Base-by-base conservation (phyloP, 2,113 vertebrate species). In the Macrotis lagotis region DNA sequence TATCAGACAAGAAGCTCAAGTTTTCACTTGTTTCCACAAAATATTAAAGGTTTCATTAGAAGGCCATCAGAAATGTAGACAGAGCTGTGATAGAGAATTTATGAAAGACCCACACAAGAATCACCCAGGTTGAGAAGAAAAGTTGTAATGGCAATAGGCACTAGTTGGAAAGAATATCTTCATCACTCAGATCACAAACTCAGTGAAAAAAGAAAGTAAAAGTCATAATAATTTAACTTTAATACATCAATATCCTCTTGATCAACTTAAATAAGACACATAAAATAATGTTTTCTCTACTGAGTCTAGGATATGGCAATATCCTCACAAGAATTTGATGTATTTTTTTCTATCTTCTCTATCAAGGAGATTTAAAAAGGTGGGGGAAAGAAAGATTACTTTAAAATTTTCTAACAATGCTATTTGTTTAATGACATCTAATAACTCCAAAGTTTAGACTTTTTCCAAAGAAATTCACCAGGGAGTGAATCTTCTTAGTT, bases 391-490 rank as follows among this genome's bases (percentile, higher is more conserved):
- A 11, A 25, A 37, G 24, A 44, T 91, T 95, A 93, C 88, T 90
- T 97, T 96, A 93, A 24, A 50, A 90, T 95, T 96, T 59, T 31
- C 83, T 96, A 91, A 94, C 94, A 28, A 91, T 93, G 91, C 88
- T 91, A 95, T 0, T 66, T 50, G 96, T 50, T 93, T 92, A 96
- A 97, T 93, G 44, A 92, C 44, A 90, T 52, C 89, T 89, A 95
- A 93, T 97, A 95, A 94, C 49, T 48, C 49, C 92, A 91, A 96
- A 97, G 95, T 96, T 96, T 93, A 96, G 83, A 8, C 22, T 26
- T 94, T 44, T 92, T 93, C 25, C 91, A 93, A 94, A 97, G 47
- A 96, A 90, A 26, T 48, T 93, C 52, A 50, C 92, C 22, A 92
- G n/a, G 48, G 53, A 47, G 44, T 50, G 49, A 51, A 51, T 94